phyloP scores from a whole-genome alignment of 53 echinoderm and acorn worm species.

The Paelopatides confundens region DNA sequence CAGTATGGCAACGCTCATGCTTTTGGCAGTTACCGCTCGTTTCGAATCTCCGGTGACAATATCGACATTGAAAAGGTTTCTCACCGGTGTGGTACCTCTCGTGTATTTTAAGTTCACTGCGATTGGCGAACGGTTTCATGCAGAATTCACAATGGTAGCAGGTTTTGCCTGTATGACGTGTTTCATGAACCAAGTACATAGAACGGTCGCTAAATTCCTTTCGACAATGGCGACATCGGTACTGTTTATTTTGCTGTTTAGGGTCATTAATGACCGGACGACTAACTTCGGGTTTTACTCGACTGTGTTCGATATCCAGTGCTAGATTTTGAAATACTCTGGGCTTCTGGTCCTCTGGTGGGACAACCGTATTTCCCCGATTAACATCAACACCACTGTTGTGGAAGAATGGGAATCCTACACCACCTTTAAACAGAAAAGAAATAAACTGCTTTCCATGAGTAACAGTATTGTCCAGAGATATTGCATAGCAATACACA shows the following conservation, averaged over 20 bases:
- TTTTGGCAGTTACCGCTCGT: conserved; percentile 12
- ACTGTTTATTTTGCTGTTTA: not conserved
- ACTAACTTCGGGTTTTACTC: not conserved
- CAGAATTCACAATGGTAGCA: conserved; percentile 31
- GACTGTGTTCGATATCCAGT: not conserved
- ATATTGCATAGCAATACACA: no score
- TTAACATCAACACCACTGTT: not conserved
- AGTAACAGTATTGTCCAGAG: no score
- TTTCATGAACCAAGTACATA: conserved; percentile 14
- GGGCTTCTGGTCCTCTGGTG: not conserved
- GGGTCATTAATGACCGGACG: not conserved
- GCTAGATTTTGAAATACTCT: not conserved
- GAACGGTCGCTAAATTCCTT: conserved; percentile 22
- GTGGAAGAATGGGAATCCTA: not conserved
- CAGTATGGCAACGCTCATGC: conserved; percentile 21
- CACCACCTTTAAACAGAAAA: not conserved
- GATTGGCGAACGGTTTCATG: conserved; percentile 39
- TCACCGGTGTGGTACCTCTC: conserved; percentile 38
- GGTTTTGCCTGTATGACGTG: conserved; percentile 5
- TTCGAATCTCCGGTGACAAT: conserved; percentile 16
- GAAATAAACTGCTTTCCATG: no score
- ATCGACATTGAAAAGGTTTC: conserved; percentile 11
- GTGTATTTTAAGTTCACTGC: conserved; percentile 17
- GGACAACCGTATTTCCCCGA: not conserved
- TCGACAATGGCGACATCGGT: not conserved